phyloP scores from a whole-genome alignment of 1,140 invertebrate species.

The Aphidius ervi region DNA sequence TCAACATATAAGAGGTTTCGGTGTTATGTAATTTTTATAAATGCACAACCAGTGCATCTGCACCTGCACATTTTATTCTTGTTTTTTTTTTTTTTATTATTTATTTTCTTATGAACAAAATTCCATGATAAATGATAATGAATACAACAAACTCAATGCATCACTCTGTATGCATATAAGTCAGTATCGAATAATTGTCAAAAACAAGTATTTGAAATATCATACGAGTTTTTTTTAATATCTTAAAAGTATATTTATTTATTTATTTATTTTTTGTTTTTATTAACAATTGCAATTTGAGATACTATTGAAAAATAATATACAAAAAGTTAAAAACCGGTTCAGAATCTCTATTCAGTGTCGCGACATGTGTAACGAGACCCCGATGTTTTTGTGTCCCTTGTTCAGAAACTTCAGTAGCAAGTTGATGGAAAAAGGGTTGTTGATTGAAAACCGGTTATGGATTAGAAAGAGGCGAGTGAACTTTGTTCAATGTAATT shows the following conservation, averaged over 20 bases:
- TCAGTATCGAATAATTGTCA: no score
- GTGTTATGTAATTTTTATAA: slow-evolving; percentile 4
- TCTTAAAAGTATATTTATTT: background rate
- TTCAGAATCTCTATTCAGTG: slow-evolving; percentile 20
- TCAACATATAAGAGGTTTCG: background rate
- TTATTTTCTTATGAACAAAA: background rate
- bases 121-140: background rate
- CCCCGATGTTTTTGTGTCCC: slow-evolving; percentile 11
- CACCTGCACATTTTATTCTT: background rate
- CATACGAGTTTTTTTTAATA: background rate
- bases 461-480: slow-evolving; percentile 14
- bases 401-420: background rate
- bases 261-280: no score
- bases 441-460: slow-evolving; percentile 24
- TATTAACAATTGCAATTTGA: no score
- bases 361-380: slow-evolving; percentile 22
- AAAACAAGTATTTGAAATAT: background rate
- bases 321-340: slow-evolving; percentile 9
- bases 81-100: background rate
- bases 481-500: slow-evolving; percentile 5
- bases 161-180: background rate
- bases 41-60: background rate
- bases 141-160: background rate
- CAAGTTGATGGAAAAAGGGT: slow-evolving; percentile 8
- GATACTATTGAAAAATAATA: no score